These are phyloP conservation scores for Siniperca undulata DNA, from an alignment of 2,797 vertebrate species.

Conservation along the genomic window DNA sequence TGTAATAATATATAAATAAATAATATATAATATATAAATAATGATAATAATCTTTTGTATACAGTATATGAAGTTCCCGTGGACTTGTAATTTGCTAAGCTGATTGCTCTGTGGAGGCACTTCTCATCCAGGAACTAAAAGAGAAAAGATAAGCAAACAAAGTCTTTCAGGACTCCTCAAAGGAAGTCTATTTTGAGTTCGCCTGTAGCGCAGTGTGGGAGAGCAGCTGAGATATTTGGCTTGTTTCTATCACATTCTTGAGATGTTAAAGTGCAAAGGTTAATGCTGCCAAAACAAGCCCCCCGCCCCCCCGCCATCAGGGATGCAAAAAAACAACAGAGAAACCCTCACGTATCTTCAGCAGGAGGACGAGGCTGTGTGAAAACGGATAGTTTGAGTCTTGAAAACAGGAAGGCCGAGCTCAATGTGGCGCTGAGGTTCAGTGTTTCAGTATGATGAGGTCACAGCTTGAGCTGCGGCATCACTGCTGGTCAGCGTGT, in stretches of 20 bases:
- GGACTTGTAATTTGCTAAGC: slow-evolving; percentile 28
- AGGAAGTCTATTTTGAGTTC: slow-evolving; percentile 81
- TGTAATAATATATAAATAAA: neutral
- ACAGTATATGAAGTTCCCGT: neutral
- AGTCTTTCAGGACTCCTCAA: slow-evolving; percentile 59
- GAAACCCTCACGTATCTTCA: slow-evolving; percentile 25
- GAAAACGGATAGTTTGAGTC: slow-evolving; percentile 19
- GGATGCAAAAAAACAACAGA: slow-evolving; percentile 57
- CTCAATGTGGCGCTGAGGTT: neutral
- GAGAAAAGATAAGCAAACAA: slow-evolving; percentile 57
- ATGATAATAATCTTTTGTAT: neutral
- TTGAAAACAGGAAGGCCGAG: slow-evolving; percentile 46
- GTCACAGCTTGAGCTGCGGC: slow-evolving; percentile 1
- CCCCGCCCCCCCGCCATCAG: slow-evolving; percentile 17
- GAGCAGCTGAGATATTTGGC: slow-evolving; percentile 84
- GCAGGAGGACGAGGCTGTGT: slow-evolving; percentile 30
- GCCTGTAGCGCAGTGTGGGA: slow-evolving; percentile 82
- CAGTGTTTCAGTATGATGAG: slow-evolving; percentile 8
- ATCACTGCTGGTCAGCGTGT: neutral
- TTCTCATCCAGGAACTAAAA: slow-evolving; percentile 55
- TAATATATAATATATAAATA: too few relatives aligned
- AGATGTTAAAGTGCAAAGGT: slow-evolving; percentile 85
- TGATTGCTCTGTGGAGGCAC: slow-evolving; percentile 3
- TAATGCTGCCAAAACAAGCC: slow-evolving; percentile 77
- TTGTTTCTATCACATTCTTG: slow-evolving; percentile 82